Base-by-base conservation (phyloP, 1,140 invertebrate species). In the Ostrea edulis region DNA sequence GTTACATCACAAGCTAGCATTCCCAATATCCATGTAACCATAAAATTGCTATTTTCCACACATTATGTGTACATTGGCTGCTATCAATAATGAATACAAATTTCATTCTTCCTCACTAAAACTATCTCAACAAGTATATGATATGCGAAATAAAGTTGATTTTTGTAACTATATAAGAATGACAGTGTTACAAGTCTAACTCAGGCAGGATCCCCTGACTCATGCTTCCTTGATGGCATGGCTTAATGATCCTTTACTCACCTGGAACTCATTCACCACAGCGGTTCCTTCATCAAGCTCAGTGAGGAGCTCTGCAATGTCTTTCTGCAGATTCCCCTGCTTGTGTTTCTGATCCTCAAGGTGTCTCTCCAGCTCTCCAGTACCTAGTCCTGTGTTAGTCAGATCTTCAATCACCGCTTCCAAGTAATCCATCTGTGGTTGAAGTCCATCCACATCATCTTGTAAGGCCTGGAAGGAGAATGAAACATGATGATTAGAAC, bases 221-320 rank as follows among this genome's bases (percentile, higher is more conserved):
- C 53, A 62, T 22, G 55, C 17, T 55, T 44, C 9, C 25, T 12
- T 55, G 17, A 84, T 55, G 8, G 20, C n/a, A 84, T 35, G 2
- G 20, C 17, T 7, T 8, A 17, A 54, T 35, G n/a, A 22, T 29
- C 11, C 35, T 54, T 7, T 95, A 91, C 89, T 85, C 97, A 97
- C 22, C 97, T 97, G 54, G 98, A 97, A 25, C 97, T 98, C 17
- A 17, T 86, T 90, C 35, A 93, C 90, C 86, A 93, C 90, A 35
- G 97, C 97, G 0, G 98, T 97, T 0, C 98, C 98, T 20, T 97
- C 97, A 91, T 98, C 97, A 68, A 99, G 95, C 89, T 97, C 97
- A 81, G 96, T 96, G 86, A 97, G 97, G 11, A 98, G 96, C 90
- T 98, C 97, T 82, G 97, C 96, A 7, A 98, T 93, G 93, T 97